phyloP scores from a whole-genome alignment of 2,888 invertebrate species.

The Acrobasis repandana region DNA sequence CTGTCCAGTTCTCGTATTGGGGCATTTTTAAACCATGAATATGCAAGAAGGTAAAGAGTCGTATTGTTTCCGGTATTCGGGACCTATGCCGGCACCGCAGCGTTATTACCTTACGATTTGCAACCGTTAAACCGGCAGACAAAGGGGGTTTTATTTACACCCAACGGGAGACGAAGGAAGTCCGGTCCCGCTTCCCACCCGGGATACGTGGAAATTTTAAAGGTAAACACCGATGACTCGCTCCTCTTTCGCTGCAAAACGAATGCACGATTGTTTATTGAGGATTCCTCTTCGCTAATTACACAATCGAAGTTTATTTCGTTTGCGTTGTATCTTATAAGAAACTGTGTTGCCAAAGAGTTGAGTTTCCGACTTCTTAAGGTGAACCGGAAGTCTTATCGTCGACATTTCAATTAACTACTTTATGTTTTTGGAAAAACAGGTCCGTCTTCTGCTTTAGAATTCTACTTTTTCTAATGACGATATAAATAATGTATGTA shows the following conservation, averaged over 20 bases:
- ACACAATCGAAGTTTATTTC: constrained; percentile 24
- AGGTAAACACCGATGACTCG: constrained; percentile 51
- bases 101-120: constrained; percentile 67
- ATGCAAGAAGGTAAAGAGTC: constrained; percentile 53
- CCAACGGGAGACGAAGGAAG: constrained; percentile 48
- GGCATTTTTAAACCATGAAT: constrained; percentile 56
- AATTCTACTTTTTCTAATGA: constrained; percentile 41
- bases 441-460: constrained; percentile 33
- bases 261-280: constrained; percentile 40
- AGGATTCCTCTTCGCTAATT: constrained; percentile 31
- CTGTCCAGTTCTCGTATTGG: constrained; percentile 37
- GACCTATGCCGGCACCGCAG: constrained; percentile 36
- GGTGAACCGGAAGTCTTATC: constrained; percentile 16
- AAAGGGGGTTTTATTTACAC: constrained; percentile 61
- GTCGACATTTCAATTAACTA: constrained; percentile 14
- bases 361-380: constrained; percentile 17
- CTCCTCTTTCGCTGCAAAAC: constrained; percentile 40
- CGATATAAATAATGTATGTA: constrained; percentile 64
- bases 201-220: constrained; percentile 45
- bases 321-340: constrained; percentile 22
- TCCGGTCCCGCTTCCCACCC: constrained; percentile 43
- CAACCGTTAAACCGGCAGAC: constrained; percentile 61
- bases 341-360: constrained; percentile 16
- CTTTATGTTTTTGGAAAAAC: constrained; percentile 33
- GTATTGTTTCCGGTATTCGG: constrained; percentile 52